Evolutionary conservation across 2,797 vertebrate species (phyloP).

Genomic region (Hippoglossus hippoglossus): DNA sequence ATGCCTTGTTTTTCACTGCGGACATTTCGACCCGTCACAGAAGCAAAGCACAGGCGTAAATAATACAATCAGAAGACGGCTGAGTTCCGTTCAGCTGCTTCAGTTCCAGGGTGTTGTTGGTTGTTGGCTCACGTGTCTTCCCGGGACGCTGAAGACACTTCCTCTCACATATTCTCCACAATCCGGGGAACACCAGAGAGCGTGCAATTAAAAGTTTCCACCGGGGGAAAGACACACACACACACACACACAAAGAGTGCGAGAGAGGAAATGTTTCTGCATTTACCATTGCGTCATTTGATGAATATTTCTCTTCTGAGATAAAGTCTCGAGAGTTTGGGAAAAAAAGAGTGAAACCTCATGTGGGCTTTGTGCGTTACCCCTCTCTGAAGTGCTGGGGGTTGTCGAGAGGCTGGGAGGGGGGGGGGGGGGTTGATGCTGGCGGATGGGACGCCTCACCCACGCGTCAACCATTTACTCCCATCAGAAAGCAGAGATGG

Average conservation of each 20-base stretch:
- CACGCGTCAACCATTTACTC: conserved; percentile 37
- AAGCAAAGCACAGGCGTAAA: neutral
- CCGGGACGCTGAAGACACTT: no score
- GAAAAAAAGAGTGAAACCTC: conserved; percentile 4
- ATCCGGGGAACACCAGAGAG: conserved; percentile 1
- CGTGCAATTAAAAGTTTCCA: conserved; percentile 32
- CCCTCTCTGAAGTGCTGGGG: conserved; percentile 18
- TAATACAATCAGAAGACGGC: neutral
- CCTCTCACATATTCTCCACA: neutral
- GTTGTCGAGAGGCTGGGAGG: conserved; percentile 42
- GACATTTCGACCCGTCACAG: neutral
- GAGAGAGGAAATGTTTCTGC: neutral
- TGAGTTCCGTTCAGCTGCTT: no score
- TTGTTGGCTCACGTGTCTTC: no score
- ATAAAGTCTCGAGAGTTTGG: conserved; percentile 21
- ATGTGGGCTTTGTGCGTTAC: conserved; percentile 30
- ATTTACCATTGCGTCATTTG: conserved; percentile 1
- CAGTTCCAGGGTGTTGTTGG: no score
- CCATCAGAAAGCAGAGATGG: conserved; percentile 32
- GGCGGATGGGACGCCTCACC: conserved; percentile 17
- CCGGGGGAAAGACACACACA: neutral
- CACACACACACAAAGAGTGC: neutral
- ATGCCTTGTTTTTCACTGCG: conserved; percentile 34
- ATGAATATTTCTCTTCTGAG: conserved; percentile 37
- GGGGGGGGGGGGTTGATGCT: conserved; percentile 16